Conservation (phyloP, 2,797 vertebrate genomes). For the Schizopygopsis malacanthus region DNA sequence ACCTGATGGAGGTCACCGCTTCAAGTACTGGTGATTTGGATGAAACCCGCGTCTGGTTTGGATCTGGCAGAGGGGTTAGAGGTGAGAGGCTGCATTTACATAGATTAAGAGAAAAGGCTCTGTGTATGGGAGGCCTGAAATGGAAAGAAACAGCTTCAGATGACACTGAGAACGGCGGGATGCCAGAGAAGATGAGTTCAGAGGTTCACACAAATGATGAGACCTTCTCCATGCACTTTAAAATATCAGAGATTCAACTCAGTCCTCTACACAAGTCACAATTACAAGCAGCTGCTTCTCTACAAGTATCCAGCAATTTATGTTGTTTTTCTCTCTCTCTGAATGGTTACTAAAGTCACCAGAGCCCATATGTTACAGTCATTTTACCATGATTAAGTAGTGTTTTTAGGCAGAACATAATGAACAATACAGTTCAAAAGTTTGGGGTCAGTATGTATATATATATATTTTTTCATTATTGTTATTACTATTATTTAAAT, state of each 20-base stretch:
- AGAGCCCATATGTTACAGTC: neutral
- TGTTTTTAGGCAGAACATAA: neutral
- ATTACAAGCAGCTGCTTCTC: too few relatives aligned
- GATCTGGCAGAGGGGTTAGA: conserved; percentile 60
- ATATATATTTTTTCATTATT: neutral
- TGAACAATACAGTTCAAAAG: neutral
- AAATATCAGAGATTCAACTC: neutral
- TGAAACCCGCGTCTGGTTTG: conserved; percentile 57
- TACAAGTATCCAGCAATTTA: neutral
- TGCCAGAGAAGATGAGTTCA: conserved; percentile 41
- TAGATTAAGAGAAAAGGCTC: conserved; percentile 57
- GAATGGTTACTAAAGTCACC: neutral
- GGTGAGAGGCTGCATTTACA: conserved; percentile 49
- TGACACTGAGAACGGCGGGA: conserved; percentile 42
- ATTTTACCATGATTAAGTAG: neutral
- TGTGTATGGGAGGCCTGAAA: conserved; percentile 53
- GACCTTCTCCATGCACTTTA: neutral
- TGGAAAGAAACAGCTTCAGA: conserved; percentile 35
- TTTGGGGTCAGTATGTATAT: neutral
- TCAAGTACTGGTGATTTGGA: conserved; percentile 60
- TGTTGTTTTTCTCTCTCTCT: neutral
- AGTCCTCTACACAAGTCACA: neutral
- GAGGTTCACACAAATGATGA: conserved; percentile 43
- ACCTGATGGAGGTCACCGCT: conserved; percentile 59
- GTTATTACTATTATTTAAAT: too few relatives aligned